Evolutionary conservation across 2,888 invertebrate genomes (phyloP).

Genomic region (Spialia ferax): DNA sequence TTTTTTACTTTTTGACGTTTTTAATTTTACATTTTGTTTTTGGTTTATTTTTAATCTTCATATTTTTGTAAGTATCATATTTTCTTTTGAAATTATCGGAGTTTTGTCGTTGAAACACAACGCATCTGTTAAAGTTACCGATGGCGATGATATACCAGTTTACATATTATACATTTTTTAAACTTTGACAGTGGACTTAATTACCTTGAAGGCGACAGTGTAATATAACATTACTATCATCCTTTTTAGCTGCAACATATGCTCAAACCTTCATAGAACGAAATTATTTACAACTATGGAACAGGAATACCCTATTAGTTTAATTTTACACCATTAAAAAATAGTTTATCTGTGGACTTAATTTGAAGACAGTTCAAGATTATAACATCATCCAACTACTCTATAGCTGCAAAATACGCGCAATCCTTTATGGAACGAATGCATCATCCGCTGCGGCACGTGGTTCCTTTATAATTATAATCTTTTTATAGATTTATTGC

Average conservation of each 20-base stretch:
- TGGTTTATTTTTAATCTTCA: constrained; percentile 1
- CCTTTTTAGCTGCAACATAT: no score
- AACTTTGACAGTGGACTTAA: no score
- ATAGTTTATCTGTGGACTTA: not conserved
- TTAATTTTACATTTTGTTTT: constrained; percentile 3
- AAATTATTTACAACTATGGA: no score
- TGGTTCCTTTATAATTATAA: constrained; percentile 34
- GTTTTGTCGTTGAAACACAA: no score
- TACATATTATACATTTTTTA: no score
- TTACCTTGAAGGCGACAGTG: no score
- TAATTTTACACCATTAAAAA: not conserved
- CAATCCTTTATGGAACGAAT: constrained; percentile 18
- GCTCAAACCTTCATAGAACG: no score
- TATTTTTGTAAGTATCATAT: no score
- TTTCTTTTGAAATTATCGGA: no score
- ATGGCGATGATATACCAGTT: no score
- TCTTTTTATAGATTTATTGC: constrained; percentile 37
- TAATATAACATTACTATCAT: no score
- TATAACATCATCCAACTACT: not conserved
- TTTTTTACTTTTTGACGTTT: constrained; percentile 12
- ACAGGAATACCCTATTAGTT: no score
- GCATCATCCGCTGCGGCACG: constrained; percentile 22
- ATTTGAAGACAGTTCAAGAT: not conserved
- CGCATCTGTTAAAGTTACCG: not conserved
- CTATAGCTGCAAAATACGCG: not conserved